Percentiles rank a stretch among this genome's conserved stretches.
Evolutionary conservation across 2,888 invertebrate species (phyloP).

Genomic region (Blomia tropicalis): DNA sequence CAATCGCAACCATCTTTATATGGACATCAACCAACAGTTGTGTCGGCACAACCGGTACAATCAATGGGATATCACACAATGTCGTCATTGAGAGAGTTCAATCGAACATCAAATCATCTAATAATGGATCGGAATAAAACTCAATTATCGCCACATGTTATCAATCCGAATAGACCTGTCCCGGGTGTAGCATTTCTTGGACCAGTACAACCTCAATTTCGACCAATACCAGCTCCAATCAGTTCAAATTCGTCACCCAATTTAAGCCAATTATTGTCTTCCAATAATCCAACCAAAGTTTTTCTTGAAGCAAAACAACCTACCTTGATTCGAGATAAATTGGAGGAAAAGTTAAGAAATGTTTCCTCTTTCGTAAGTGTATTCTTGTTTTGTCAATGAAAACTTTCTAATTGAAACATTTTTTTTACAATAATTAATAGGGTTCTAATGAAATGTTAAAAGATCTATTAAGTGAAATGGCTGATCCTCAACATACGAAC

Average conservation of each 20-base stretch:
- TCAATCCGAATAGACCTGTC: background rate
- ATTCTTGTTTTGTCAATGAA: background rate
- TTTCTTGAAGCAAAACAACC: conserved; percentile 6
- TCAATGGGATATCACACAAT: too few species aligned
- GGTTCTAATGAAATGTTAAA: background rate
- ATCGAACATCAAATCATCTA: too few species aligned
- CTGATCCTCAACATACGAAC: too few species aligned
- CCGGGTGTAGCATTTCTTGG: conserved; percentile 3
- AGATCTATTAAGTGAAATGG: background rate
- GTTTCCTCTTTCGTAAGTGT: background rate
- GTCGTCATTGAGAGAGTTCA: too few species aligned
- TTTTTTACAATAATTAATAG: too few species aligned
- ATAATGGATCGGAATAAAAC: too few species aligned
- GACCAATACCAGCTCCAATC: background rate
- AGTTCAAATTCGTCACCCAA: background rate
- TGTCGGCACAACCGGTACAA: too few species aligned
- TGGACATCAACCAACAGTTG: too few species aligned
- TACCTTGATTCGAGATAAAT: background rate
- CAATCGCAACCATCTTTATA: background rate
- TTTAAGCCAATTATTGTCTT: background rate
- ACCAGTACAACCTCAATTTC: background rate
- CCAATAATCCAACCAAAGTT: background rate
- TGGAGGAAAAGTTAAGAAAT: background rate
- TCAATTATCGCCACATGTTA: too few species aligned
- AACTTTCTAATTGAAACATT: background rate